Conservation (phyloP, 2,888 invertebrate genomes). For the Allacma fusca region DNA sequence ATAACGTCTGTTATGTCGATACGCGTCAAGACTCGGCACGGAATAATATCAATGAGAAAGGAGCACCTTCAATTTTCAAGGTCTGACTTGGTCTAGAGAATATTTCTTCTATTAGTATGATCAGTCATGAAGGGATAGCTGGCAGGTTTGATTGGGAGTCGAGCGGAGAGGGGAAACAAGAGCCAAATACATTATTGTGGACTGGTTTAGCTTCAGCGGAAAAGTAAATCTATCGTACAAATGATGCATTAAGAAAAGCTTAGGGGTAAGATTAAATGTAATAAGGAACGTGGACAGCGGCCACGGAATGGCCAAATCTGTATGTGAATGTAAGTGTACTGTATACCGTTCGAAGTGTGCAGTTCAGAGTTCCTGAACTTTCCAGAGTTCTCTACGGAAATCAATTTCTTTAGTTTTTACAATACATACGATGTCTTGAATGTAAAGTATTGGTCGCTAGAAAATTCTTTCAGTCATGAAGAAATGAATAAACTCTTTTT, state of each 20-base stretch:
- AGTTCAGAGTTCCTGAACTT: background rate
- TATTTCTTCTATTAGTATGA: background rate
- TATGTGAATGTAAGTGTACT: background rate
- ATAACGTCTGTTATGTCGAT: too few relatives aligned
- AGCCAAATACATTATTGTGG: background rate
- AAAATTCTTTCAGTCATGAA: too few relatives aligned
- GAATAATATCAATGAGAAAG: too few relatives aligned
- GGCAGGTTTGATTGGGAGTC: background rate
- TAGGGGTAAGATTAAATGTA: slow-evolving; percentile 22
- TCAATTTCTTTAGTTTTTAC: too few relatives aligned
- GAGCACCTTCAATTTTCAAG: too few relatives aligned
- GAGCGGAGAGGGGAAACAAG: background rate
- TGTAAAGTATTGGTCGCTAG: too few relatives aligned
- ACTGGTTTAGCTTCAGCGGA: background rate
- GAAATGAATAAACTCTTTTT: too few relatives aligned
- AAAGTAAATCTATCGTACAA: background rate
- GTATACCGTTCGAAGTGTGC: background rate
- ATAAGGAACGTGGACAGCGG: slow-evolving; percentile 24
- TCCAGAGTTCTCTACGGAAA: too few relatives aligned
- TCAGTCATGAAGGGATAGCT: slow-evolving; percentile 2
- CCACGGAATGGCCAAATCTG: background rate
- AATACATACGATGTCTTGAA: too few relatives aligned
- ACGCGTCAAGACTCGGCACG: too few relatives aligned
- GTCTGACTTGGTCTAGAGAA: background rate
- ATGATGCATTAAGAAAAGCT: slow-evolving; percentile 26